phyloP scores from a whole-genome alignment of 2,113 vertebrate genomes.

The Beaufortia kweichowensis region DNA sequence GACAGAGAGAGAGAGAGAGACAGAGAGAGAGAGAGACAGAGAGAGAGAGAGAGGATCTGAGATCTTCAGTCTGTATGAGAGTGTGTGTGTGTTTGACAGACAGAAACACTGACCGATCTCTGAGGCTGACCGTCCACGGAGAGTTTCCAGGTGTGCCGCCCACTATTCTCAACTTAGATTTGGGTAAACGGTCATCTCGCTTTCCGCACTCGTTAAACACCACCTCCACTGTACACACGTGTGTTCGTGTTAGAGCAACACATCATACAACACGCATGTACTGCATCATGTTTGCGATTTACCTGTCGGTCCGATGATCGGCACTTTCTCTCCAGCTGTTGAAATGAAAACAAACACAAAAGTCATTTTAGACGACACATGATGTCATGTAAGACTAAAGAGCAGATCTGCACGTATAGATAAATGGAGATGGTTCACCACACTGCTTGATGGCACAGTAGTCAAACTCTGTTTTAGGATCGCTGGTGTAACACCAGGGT shows the following conservation, averaged over 20 bases:
- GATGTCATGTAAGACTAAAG: too few relatives aligned
- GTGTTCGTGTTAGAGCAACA: conserved; percentile 1
- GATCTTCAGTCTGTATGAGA: too few relatives aligned
- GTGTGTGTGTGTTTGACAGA: neutral
- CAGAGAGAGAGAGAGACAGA: neutral
- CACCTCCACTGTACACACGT: conserved; percentile 70
- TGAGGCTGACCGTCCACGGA: conserved; percentile 94
- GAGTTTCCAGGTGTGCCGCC: conserved; percentile 88
- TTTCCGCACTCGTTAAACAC: conserved; percentile 87
- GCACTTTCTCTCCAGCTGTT: conserved; percentile 73
- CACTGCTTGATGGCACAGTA: conserved; percentile 93
- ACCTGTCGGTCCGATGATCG: conserved; percentile 70
- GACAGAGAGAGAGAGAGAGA: conserved; percentile 3
- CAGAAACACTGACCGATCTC: conserved; percentile 80
- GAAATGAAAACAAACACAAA: conserved; percentile 41
- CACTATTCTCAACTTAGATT: conserved; percentile 72
- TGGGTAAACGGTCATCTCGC: conserved; percentile 68
- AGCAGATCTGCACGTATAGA: too few relatives aligned
- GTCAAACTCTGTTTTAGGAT: conserved; percentile 89
- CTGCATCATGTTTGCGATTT: conserved; percentile 15
- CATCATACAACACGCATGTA: neutral
- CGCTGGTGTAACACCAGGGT: conserved; percentile 94
- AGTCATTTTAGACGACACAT: neutral
- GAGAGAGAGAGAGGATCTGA: conserved; percentile 7
- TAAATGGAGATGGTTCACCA: conserved; percentile 64